Evolutionary conservation across 35 echinoderm and acorn worm species (phyloP).

Genomic region (Ophiothrix spiculata): DNA sequence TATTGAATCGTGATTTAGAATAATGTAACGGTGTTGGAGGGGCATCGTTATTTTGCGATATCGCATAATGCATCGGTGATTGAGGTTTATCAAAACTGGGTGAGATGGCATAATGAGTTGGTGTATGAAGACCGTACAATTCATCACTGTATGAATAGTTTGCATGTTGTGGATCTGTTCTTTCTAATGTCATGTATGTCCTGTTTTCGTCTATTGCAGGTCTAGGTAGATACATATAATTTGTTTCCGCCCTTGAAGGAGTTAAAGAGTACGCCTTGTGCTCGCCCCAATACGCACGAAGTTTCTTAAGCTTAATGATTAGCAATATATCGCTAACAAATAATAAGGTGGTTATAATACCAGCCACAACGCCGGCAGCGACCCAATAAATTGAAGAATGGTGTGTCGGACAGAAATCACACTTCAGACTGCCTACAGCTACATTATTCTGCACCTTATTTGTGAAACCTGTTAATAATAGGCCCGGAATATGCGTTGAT

Average conservation of each 20-base stretch:
- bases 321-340: neutral
- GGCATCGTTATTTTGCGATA: no score
- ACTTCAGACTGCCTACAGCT: neutral
- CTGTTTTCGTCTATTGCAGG: neutral
- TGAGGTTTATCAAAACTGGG: no score
- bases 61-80: no score
- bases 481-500: neutral
- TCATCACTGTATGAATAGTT: neutral
- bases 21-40: no score
- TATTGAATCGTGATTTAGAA: no score
- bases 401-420: neutral
- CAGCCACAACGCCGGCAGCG: neutral
- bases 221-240: conserved; percentile 3
- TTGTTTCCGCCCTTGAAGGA: neutral
- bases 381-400: neutral
- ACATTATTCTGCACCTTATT: neutral
- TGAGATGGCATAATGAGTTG: neutral
- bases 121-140: neutral
- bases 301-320: conserved; percentile 2
- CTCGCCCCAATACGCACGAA: neutral
- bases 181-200: neutral
- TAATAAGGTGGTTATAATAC: neutral
- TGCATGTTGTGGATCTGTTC: neutral
- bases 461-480: neutral
- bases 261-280: neutral